Base-by-base conservation (phyloP, 2,888 invertebrate genomes). In the Pterobdella sp. region DNA sequence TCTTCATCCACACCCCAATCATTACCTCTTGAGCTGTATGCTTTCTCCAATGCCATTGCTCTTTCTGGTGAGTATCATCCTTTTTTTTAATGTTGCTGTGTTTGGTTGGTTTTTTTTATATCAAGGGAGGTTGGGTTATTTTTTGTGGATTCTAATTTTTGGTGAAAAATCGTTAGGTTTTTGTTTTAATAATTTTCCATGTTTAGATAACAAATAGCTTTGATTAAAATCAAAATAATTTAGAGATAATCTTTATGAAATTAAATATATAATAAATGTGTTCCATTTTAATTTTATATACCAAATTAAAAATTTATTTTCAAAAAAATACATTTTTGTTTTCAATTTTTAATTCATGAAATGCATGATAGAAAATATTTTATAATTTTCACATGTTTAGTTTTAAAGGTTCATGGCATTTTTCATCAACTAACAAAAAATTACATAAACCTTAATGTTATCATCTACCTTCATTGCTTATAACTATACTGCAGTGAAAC, bases 41-140 rank as follows among this genome's bases (percentile, higher is more conserved):
- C 96, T 29, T 93, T 95, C 83, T 94, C 95, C 2, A 92, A 97
- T 86, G 94, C 93, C 0, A 89, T 97, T 86, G 90, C 92, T 0
- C 89, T 93, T 77, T 94, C 94, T 0, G 85, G 84, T 83, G 75
- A 67, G 72, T 26, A 36, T 14, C 4, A 35, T 4, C 35, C 7
- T 26, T 26, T 29, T 22, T 29, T 14, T 32, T 67, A 31, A 1
- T 14, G 31, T 22, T 34, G 65, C 65, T 26, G 18, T 49, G 52
- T 14, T 49, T 14, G 52, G 14, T 18, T 49, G 52, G 18, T 49
- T 18, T 18, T 49, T 14, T 18, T 49, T 14, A 49, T 49, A n/a
- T 18, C n/a, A n/a, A 49, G 14, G 52, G 52, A 18, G 52, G 52
- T 49, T 18, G 14, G 52, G 18, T 49, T n/a, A n/a, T n/a, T n/a